These are phyloP conservation scores for Meteorus sp. DNA, from an alignment of 1,140 invertebrate species.

Conservation along the genomic window DNA sequence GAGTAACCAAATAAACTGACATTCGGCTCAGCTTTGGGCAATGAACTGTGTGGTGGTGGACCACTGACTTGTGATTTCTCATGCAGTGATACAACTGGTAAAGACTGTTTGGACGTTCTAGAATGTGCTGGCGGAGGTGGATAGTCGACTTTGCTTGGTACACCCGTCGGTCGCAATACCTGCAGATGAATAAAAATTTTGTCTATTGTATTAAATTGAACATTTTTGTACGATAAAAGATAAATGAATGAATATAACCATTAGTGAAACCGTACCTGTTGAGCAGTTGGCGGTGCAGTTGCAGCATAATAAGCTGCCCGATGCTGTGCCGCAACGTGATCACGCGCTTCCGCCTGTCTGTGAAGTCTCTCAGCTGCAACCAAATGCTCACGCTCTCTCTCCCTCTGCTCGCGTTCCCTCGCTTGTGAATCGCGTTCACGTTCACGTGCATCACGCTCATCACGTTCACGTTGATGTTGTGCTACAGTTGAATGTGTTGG, in stretches of 20 bases:
- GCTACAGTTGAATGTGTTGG: conserved; percentile 42
- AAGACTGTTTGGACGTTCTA: conserved; percentile 55
- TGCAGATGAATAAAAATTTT: conserved; percentile 25
- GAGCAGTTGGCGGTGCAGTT: conserved; percentile 42
- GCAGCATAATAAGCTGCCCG: conserved; percentile 49
- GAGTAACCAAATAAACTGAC: conserved; percentile 73
- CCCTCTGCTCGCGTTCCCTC: conserved; percentile 39
- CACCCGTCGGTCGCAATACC: conserved; percentile 56
- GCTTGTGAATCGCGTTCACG: conserved; percentile 31
- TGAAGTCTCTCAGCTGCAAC: conserved; percentile 45
- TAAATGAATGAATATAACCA: background rate
- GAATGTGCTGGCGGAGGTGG: conserved; percentile 64
- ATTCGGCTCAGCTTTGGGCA: conserved; percentile 74
- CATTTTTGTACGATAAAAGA: background rate
- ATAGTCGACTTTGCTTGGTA: conserved; percentile 63
- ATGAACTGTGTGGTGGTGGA: conserved; percentile 56
- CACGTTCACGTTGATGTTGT: conserved; percentile 47
- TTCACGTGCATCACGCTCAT: conserved; percentile 46
- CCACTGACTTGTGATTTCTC: conserved; percentile 60
- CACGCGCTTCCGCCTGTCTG: conserved; percentile 47
- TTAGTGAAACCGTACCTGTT: conserved; percentile 42
- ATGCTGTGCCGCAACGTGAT: conserved; percentile 44
- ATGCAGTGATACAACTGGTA: conserved; percentile 44
- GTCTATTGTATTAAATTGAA: background rate
- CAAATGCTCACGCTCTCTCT: conserved; percentile 41